phyloP scores from a whole-genome alignment of 2,113 vertebrate genomes.

The Heterotilapia buettikoferi region DNA sequence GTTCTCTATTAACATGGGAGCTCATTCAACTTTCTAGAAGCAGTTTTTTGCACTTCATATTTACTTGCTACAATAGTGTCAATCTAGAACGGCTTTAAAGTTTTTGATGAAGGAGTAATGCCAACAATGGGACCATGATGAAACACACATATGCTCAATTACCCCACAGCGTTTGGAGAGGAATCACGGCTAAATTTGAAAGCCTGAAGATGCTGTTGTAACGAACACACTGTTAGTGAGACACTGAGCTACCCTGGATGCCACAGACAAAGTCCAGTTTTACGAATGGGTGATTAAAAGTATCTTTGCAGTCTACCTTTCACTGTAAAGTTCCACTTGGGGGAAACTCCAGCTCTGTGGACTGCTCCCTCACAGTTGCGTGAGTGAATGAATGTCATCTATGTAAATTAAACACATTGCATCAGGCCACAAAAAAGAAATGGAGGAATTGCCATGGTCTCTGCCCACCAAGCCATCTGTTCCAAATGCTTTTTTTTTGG shows the following conservation, averaged over 20 bases:
- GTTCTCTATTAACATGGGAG: not conserved
- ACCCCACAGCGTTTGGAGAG: not conserved
- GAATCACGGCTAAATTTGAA: not conserved
- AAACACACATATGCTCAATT: not conserved
- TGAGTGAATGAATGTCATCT: not conserved
- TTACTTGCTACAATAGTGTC: not conserved
- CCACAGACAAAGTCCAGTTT: not conserved
- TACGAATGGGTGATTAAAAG: not conserved
- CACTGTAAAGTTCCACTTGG: not conserved
- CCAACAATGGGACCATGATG: not conserved
- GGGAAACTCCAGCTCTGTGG: not conserved
- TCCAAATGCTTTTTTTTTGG: slow-evolving; percentile 3
- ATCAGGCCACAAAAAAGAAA: not conserved
- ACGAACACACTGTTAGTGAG: not conserved
- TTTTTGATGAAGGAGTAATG: not conserved
- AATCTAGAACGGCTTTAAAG: not conserved
- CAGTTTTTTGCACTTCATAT: not conserved
- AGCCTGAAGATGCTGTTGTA: not conserved
- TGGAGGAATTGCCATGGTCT: not conserved
- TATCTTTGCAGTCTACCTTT: not conserved
- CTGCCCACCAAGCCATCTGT: slow-evolving; percentile 38
- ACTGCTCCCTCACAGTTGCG: not conserved
- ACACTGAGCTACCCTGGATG: not conserved
- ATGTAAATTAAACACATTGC: slow-evolving; percentile 24
- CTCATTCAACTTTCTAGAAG: not conserved